A percentile compares a stretch with the other conserved stretches of the same genome.
phyloP scores from a whole-genome alignment of 2,113 vertebrate genomes.

The Peromyscus polionotus region DNA sequence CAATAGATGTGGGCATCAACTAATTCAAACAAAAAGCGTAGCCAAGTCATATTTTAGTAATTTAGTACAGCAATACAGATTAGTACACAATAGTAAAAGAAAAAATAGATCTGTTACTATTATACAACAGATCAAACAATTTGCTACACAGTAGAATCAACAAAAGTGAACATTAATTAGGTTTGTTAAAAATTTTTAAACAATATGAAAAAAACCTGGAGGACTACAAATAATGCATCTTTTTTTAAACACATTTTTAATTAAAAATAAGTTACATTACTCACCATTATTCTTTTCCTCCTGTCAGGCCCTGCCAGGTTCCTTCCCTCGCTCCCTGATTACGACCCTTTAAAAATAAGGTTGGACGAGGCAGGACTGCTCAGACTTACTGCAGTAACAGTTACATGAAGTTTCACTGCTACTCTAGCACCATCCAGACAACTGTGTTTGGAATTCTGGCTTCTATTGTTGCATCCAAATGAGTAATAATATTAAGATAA shows the following conservation, averaged over 20 bases:
- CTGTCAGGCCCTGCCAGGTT: too few species aligned
- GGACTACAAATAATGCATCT: neutral
- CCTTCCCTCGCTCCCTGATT: neutral
- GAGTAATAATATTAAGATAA: neutral
- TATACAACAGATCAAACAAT: neutral
- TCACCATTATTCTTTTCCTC: neutral
- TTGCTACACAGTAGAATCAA: neutral
- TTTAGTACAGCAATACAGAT: neutral
- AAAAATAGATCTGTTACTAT: neutral
- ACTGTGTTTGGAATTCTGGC: neutral
- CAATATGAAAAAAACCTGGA: neutral
- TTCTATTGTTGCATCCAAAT: neutral
- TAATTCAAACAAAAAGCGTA: neutral
- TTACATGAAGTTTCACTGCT: neutral
- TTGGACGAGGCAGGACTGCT: neutral
- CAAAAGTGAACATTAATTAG: neutral
- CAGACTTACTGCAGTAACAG: neutral
- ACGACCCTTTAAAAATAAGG: neutral
- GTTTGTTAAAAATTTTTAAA: neutral
- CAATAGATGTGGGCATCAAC: neutral
- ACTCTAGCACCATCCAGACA: neutral
- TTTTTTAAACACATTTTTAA: neutral
- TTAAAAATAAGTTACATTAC: neutral
- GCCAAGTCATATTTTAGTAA: slow-evolving; percentile 11
- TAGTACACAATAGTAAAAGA: neutral